Percentiles rank a stretch among this genome's conserved stretches.
These are phyloP conservation scores for Callospermophilus lateralis DNA, from an alignment of 2,113 vertebrate species.

Conservation along the genomic window DNA sequence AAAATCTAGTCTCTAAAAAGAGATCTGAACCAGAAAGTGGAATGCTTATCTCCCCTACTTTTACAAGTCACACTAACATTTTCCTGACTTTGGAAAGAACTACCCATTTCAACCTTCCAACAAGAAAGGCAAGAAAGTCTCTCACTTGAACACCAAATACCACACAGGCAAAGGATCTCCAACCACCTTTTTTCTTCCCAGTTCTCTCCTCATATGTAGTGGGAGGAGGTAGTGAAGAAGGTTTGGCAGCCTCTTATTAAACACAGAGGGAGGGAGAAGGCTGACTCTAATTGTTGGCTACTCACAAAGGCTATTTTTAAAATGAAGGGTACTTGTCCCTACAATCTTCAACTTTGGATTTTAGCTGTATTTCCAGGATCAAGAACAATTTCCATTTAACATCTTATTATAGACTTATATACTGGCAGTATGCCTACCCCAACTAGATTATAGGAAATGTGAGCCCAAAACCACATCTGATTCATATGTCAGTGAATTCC, in stretches of 20 bases:
- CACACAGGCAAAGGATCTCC: accelerated
- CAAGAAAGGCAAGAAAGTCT: neutral
- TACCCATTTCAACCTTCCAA: accelerated
- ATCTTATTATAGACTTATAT: neutral
- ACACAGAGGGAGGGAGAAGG: neutral
- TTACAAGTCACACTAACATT: neutral
- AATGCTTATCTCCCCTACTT: neutral
- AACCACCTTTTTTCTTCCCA: too few species aligned
- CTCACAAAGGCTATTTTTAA: neutral
- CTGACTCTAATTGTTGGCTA: neutral
- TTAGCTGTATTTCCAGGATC: neutral
- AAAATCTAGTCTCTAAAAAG: neutral
- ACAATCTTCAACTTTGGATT: neutral
- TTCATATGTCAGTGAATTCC: neutral
- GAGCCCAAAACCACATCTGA: neutral
- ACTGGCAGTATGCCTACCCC: neutral
- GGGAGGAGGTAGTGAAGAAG: neutral
- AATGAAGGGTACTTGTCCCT: neutral
- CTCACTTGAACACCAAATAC: accelerated
- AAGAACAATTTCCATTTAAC: neutral
- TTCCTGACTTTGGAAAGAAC: neutral
- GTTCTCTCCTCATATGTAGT: neutral
- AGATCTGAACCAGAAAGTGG: neutral
- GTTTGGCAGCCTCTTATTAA: conserved; percentile 19
- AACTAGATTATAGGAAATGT: neutral